Conservation (phyloP, 2,797 vertebrate species). For the Anguilla obscura region DNA sequence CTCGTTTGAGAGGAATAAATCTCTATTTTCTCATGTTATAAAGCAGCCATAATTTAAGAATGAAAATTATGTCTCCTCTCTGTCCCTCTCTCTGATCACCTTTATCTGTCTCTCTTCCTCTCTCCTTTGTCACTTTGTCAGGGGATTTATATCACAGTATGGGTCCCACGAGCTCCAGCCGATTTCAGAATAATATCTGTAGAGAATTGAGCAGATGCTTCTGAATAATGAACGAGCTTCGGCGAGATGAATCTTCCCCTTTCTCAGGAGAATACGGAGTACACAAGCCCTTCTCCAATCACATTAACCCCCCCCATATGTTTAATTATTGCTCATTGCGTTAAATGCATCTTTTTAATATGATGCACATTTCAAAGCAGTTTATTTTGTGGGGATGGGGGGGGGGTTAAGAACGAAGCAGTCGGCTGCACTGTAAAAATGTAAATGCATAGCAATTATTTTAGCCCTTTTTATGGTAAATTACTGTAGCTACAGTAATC, state of each 20-base stretch:
- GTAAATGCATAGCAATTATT: neutral
- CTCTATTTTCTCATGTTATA: neutral
- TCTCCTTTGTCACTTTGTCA: neutral
- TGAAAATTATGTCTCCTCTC: neutral
- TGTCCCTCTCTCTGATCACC: neutral
- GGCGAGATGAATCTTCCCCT: neutral
- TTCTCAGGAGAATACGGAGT: neutral
- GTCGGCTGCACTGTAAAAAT: too few species aligned
- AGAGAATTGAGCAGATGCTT: neutral
- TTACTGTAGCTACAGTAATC: neutral
- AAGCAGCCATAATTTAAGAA: neutral
- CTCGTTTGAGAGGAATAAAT: neutral
- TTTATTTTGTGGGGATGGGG: neutral
- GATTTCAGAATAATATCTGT: slow-evolving; percentile 18
- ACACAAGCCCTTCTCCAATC: neutral
- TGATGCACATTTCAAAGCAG: neutral
- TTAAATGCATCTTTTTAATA: neutral
- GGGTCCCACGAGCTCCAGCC: neutral
- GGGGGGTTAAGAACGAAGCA: too few species aligned
- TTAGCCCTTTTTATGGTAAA: neutral
- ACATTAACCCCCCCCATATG: neutral
- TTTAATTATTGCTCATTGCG: neutral
- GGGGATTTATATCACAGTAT: neutral
- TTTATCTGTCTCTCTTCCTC: neutral
- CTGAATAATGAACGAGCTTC: slow-evolving; percentile 10